Percentiles rank a stretch among this genome's conserved stretches.
Conservation (phyloP, 2,888 invertebrate species). For the Rhynchonema sp. region DNA sequence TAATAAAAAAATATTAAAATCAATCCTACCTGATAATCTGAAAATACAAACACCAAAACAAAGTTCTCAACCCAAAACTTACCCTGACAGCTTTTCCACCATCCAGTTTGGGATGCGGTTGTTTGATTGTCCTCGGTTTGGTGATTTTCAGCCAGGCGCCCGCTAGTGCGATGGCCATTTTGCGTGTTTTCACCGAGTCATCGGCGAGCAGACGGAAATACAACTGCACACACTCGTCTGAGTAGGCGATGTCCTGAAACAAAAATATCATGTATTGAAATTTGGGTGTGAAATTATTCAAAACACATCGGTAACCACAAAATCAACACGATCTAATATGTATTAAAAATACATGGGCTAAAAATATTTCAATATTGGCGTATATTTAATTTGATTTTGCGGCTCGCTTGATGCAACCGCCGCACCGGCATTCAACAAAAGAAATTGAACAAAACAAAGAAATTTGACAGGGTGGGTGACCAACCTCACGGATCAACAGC, state of each 20-base stretch:
- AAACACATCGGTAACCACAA: too few species aligned
- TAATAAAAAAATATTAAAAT: too few species aligned
- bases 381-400: too few species aligned
- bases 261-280: too few species aligned
- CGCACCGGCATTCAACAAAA: not conserved
- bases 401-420: too few species aligned
- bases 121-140: slow-evolving; percentile 18
- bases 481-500: slow-evolving; percentile 50
- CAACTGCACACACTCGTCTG: slow-evolving; percentile 43
- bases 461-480: not conserved
- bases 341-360: too few species aligned
- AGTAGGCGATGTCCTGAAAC: slow-evolving; percentile 37
- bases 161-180: slow-evolving; percentile 37
- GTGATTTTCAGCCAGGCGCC: slow-evolving; percentile 20
- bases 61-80: too few species aligned
- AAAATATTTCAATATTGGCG: too few species aligned
- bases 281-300: too few species aligned
- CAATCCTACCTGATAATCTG: too few species aligned
- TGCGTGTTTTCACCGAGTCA: slow-evolving; percentile 59
- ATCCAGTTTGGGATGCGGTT: not conserved
- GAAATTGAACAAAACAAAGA: not conserved
- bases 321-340: too few species aligned
- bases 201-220: slow-evolving; percentile 47
- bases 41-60: too few species aligned
- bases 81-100: not conserved